Percentiles rank a stretch among this genome's conserved stretches.
These are phyloP conservation scores for Sinocyclocheilus rhinocerous DNA, from an alignment of 2,113 vertebrate genomes.

Conservation along the genomic window DNA sequence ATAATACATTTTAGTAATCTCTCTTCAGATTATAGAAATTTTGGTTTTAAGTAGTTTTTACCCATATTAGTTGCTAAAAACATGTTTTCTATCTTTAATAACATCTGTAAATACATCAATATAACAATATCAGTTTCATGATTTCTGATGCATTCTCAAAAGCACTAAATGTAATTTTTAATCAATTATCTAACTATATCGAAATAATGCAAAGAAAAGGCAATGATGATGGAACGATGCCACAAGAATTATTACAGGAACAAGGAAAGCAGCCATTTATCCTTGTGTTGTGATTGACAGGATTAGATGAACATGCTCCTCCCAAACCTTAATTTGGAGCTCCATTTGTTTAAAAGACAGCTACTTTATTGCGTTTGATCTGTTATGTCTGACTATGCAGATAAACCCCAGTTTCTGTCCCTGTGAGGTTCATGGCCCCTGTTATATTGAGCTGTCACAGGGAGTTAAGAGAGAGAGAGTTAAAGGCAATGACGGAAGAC, in stretches of 20 bases:
- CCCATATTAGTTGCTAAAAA: background rate
- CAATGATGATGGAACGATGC: background rate
- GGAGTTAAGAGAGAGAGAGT: background rate
- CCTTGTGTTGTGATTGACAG: slow-evolving; percentile 18
- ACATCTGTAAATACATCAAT: background rate
- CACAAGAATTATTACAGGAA: background rate
- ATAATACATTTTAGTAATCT: background rate
- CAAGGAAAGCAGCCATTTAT: background rate
- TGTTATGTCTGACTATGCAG: slow-evolving; percentile 21
- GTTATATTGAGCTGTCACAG: slow-evolving; percentile 42
- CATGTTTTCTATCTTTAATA: background rate
- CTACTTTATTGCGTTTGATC: slow-evolving; percentile 14
- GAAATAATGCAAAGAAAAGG: background rate
- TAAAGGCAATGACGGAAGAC: background rate
- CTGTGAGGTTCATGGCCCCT: slow-evolving; percentile 17
- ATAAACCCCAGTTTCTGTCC: slow-evolving; percentile 26
- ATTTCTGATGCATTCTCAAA: background rate
- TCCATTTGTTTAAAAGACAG: slow-evolving; percentile 25
- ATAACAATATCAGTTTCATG: background rate
- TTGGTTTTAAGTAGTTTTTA: background rate
- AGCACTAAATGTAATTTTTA: background rate
- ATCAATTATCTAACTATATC: background rate
- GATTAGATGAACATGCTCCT: slow-evolving; percentile 10
- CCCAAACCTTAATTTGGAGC: background rate
- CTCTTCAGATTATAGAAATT: background rate